Base-by-base conservation (phyloP, 2,888 invertebrate genomes). In the Synergus japonicus region DNA sequence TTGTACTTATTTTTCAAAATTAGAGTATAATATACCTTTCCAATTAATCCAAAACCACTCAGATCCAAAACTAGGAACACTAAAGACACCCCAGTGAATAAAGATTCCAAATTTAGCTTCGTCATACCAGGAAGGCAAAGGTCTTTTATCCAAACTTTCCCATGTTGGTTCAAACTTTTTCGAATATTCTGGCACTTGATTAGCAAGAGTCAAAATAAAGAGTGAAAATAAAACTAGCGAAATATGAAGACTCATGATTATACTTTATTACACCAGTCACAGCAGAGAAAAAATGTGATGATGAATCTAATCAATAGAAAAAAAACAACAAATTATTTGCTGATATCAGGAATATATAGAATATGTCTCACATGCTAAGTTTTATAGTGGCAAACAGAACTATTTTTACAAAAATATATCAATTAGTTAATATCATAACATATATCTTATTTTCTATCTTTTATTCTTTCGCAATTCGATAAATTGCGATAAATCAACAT, bases 11-110 rank as follows among this genome's bases (percentile, higher is more conserved):
- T 64, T 64, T 64, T 64, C 37, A 2, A 37, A 1, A 15, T 64
- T 64, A 5, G 15, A 64, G 15, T 41, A 37, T 37, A 37, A 22
- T 63, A 54, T 93, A 96, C 96, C 94, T 93, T 94, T 93, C 98
- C 97, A 98, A 86, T 95, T 93, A 29, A 92, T 93, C 98, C 98
- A 98, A 91, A 98, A 98, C 98, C 98, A 98, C 93, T 98, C 98
- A 0, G 95, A 95, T 0, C 95, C 95, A 91, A 95, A 97, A 89
- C 97, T 96, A 0, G 98, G 98, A 13, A 98, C 98, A 0, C 97
- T 95, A 89, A 96, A 98, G 0, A 98, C 97, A 0, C 98, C 98
- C 97, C 98, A 98, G 89, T 98, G 98, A 63, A 98, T 93, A 89
- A 98, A 98, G 86, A 98, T 97, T 3, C 98, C 98, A 83, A 97